Percentiles rank a stretch among this genome's conserved stretches.
Conservation (phyloP, 2,888 invertebrate genomes). For the Notodonta dromedarius region DNA sequence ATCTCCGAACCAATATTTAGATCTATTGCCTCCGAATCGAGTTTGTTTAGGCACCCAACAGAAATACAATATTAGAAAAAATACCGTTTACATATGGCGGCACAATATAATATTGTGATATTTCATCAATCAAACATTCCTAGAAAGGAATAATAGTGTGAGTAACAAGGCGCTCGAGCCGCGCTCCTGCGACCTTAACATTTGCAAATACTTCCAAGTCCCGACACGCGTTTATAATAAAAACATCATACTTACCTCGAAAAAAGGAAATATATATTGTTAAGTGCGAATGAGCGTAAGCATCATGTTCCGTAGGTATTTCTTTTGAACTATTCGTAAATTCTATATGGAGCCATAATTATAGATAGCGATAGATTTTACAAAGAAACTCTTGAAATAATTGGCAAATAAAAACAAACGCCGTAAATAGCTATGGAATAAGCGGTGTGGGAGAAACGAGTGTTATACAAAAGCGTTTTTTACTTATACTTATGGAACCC, state of each 20-base stretch:
- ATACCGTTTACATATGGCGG: conserved; percentile 20
- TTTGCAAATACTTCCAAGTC: conserved; percentile 70
- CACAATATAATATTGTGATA: conserved; percentile 26
- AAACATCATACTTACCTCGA: conserved; percentile 67
- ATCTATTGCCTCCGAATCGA: conserved; percentile 1
- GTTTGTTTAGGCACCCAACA: conserved; percentile 3
- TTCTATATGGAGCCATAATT: too few species aligned
- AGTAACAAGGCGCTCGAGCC: conserved; percentile 63
- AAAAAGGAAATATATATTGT: conserved; percentile 18
- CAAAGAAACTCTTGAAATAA: too few species aligned
- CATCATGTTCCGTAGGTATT: not conserved
- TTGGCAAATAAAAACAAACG: too few species aligned
- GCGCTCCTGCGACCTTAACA: conserved; percentile 61
- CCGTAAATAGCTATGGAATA: too few species aligned
- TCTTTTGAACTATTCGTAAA: not conserved
- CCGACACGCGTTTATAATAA: conserved; percentile 78
- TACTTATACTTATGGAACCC: not conserved
- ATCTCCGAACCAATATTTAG: too few species aligned
- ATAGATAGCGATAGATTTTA: too few species aligned
- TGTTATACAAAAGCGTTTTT: too few species aligned
- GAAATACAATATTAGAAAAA: conserved; percentile 5
- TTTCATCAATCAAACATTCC: conserved; percentile 53
- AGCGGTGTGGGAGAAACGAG: too few species aligned
- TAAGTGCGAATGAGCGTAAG: not conserved
- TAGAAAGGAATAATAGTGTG: conserved; percentile 47